These are phyloP conservation scores for Pyrocephalus nanus DNA, from an alignment of 2,797 vertebrate species.

Conservation along the genomic window DNA sequence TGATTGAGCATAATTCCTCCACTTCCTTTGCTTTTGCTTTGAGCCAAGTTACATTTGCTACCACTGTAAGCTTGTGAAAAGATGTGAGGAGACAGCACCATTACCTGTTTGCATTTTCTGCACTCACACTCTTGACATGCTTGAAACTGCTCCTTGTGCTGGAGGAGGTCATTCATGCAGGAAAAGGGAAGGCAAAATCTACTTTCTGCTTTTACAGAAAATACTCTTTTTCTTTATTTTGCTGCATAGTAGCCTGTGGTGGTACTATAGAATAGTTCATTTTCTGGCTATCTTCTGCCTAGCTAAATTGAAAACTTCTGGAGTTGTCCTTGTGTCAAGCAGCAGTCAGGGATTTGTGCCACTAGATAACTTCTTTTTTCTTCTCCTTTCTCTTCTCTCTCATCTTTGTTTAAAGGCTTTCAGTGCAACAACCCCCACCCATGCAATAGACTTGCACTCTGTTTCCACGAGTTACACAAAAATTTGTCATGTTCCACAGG, in stretches of 20 bases:
- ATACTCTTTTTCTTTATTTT: neutral
- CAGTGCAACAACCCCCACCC: neutral
- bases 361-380: neutral
- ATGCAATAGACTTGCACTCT: neutral
- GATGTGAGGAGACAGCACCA: neutral
- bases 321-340: neutral
- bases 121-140: neutral
- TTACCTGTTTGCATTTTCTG: neutral
- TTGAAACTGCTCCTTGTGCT: neutral
- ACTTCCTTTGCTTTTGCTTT: neutral
- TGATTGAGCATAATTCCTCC: neutral
- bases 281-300: neutral
- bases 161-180: neutral
- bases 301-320: neutral
- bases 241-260: neutral
- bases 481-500: neutral
- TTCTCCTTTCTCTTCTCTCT: neutral
- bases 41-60: neutral
- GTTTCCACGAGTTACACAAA: neutral
- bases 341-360: neutral
- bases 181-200: neutral
- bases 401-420: neutral
- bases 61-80: neutral
- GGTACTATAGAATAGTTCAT: neutral
- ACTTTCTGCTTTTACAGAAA: neutral